phyloP scores from a whole-genome alignment of 2,113 vertebrate species.

The Stigmatopora argus region DNA sequence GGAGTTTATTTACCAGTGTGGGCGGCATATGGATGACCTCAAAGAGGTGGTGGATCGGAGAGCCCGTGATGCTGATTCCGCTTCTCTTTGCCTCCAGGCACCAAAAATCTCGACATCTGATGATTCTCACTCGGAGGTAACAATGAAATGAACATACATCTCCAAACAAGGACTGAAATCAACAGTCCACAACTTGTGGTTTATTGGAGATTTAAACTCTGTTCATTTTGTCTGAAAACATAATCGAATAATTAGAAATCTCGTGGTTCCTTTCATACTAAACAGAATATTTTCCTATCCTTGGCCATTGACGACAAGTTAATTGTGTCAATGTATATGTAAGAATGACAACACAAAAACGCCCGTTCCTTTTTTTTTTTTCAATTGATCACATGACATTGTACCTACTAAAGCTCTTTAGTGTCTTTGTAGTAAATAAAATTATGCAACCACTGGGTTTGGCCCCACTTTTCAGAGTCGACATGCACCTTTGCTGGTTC shows the following conservation, averaged over 20 bases:
- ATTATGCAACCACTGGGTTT: background rate
- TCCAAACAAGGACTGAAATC: background rate
- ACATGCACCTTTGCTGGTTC: slow-evolving; percentile 10
- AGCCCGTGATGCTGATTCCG: background rate
- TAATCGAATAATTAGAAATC: no score
- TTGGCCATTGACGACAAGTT: no score
- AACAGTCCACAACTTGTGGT: background rate
- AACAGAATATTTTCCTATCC: no score
- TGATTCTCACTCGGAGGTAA: background rate
- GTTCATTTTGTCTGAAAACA: background rate
- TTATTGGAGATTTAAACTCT: background rate
- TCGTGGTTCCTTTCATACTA: no score
- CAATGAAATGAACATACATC: background rate
- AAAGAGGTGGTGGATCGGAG: slow-evolving; percentile 69
- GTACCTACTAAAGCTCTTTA: background rate
- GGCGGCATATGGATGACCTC: slow-evolving; percentile 76
- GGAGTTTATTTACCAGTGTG: slow-evolving; percentile 78
- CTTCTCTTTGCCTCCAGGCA: slow-evolving; percentile 20
- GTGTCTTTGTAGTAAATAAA: background rate
- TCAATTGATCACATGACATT: background rate
- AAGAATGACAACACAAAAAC: no score
- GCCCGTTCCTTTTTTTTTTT: background rate
- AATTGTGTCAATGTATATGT: no score
- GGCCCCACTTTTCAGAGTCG: slow-evolving; percentile 32
- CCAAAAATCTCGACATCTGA: slow-evolving; percentile 1